Evolutionary conservation across 2,888 invertebrate species (phyloP).

Genomic region (Elegia similella): DNA sequence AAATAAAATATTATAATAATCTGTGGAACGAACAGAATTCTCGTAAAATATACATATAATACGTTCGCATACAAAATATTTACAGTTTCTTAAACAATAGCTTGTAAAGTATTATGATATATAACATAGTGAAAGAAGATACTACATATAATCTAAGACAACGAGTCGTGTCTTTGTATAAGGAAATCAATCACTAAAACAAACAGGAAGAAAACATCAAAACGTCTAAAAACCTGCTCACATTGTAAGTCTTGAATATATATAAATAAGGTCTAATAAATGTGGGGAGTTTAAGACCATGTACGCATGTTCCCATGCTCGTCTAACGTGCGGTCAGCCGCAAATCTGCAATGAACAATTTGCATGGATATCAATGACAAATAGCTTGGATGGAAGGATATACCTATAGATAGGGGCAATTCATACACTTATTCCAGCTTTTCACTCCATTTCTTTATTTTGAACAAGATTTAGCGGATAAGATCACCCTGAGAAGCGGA

Average conservation of each 20-base stretch:
- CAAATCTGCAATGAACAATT: constrained; percentile 20
- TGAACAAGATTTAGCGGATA: too few relatives aligned
- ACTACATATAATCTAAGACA: background rate
- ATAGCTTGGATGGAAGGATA: too few relatives aligned
- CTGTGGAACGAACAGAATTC: too few relatives aligned
- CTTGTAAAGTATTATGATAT: background rate
- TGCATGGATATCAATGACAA: constrained; percentile 5
- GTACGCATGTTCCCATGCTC: background rate
- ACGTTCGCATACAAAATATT: background rate
- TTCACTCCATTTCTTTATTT: too few relatives aligned
- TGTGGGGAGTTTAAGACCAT: background rate
- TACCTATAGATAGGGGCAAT: too few relatives aligned
- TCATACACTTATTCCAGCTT: too few relatives aligned
- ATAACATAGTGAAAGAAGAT: background rate
- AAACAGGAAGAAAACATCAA: background rate
- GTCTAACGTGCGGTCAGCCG: constrained; percentile 11
- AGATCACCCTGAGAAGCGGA: too few relatives aligned
- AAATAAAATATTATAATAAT: too few relatives aligned
- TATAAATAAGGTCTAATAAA: background rate
- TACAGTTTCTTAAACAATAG: background rate
- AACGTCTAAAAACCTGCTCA: background rate
- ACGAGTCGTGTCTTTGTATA: too few relatives aligned
- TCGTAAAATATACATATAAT: too few relatives aligned
- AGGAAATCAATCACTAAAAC: background rate
- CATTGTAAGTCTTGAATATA: background rate